Base-by-base conservation (phyloP, 30 jellyfish, hydroid and myxozoan genomes). In the Calvadosia cruxmelitensis region DNA sequence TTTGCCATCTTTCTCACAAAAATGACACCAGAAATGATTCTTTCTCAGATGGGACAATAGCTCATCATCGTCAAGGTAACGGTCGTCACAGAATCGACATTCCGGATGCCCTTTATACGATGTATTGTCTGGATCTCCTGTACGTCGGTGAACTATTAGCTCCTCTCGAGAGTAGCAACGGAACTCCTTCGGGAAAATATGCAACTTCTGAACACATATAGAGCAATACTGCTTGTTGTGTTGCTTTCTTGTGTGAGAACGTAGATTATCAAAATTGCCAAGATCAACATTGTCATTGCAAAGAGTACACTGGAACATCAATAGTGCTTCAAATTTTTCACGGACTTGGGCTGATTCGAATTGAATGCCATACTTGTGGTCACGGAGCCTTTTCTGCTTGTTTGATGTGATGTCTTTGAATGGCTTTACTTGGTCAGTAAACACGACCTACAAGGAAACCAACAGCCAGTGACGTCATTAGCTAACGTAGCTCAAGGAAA, bases 1-100 rank as follows among this genome's bases (percentile, higher is more conserved):
- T 70, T 71, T 81, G 3, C 98, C 98, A 81, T 89, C 98, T 23
- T 81, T 78, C 57, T 89, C 98, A 65, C 98, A 89, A 52, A 89
- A 80, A 61, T 89, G 98, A 53, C 98, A 89, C 98, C 98, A 89
- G 68, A 89, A 89, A 48, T 89, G 98, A 67, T 73, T 81, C 69
- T 81, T 81, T 35, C 98, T 80, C 74, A 89, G 73, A 69, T 89
- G 98, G 3, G 63, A 49, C 63, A 81, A 52, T 53, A 89, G 64
- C 28, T 42, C 94, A 67, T 89, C 98, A 66, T 81, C 81, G 61
- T 77, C 98, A 67, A 70, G 71, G 51, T 71, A 89, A 52, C 98
- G 53, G 24, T 89, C 95, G 67, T 64, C 73, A 84, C 98, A 89
- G 33, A 89, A 89, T 23, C 84, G 76, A 66, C 98, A 89, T 25